Evolutionary conservation across 1,140 invertebrate species (phyloP), one percentile per base, ranked within the genome.

Genomic region (Procambarus clarkii): DNA sequence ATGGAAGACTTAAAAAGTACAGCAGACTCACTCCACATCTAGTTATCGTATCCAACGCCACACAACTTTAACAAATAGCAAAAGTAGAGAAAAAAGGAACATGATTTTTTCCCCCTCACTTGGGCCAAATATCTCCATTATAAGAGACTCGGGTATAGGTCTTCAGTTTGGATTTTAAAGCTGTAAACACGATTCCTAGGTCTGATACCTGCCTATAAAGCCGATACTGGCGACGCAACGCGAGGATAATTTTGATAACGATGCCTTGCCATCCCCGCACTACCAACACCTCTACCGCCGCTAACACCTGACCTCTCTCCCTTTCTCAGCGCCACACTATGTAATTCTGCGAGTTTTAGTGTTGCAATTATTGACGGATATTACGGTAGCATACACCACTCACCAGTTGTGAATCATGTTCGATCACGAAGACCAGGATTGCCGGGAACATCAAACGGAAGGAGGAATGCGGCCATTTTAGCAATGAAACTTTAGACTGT

Each of bases 201-300:
- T 3, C 79, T 58, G 46, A 81, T 81, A 58, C 46, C 79, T 50
- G 50, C 48, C 79, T 81, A 81, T 81, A 81, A 81, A 81, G 79
- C 21, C 58, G 79, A 81, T 81, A 81, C 13, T 50, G 50, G n/a
- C 18, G 46, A 81, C 24, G 46, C 79, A 81, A n/a, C n/a, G 46
- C 79, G 2, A 34, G 46, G 11, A 54, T 54, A 81, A 54, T 54
- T 24, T 24, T 81, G 79, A 81, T 81, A 81, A 81, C 50, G 79
- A 48, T 34, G 46, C 78, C 78, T 46, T n/a, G 44, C 78, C 18
- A 74, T 21, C 69, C 69, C 69, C 24, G 11, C 77, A 18, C 77
- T 48, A 50, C 48, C 48, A 18, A 44, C n/a, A 74, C 69, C 69
- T 7, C 69, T 5, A 74, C n/a, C 69, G 21, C 69, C 69, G 69